Percentiles rank a stretch among this genome's conserved stretches.
Evolutionary conservation across 2,113 vertebrate genomes (phyloP).

Genomic region (Dromaius novaehollandiae): DNA sequence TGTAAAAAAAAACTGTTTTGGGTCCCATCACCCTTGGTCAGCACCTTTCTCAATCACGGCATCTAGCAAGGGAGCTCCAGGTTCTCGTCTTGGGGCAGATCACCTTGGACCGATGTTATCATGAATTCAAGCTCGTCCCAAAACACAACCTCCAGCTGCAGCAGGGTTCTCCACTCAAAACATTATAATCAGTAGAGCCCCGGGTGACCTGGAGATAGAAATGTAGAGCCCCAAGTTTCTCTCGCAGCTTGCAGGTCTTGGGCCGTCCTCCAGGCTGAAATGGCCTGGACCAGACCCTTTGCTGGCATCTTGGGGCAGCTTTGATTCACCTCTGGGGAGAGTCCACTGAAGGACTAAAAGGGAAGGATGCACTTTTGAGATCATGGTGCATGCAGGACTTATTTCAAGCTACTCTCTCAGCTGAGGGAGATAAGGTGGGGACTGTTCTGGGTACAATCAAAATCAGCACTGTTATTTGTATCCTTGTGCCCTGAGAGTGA

Average conservation of each 20-base stretch:
- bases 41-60: background rate
- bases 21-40: background rate
- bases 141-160: background rate
- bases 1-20: background rate
- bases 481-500: background rate
- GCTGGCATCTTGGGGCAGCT: no score
- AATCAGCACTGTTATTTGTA: slow-evolving; percentile 59
- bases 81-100: background rate
- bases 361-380: background rate
- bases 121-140: background rate
- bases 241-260: background rate
- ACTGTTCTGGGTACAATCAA: slow-evolving; percentile 45
- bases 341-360: no score
- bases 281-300: background rate
- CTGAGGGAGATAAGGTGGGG: slow-evolving; percentile 28
- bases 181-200: background rate
- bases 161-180: background rate
- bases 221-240: fast-evolving
- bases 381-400: background rate
- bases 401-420: background rate
- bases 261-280: background rate
- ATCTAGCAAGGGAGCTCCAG: background rate
- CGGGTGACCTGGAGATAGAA: background rate
- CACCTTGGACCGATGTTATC: background rate
- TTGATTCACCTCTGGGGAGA: no score